A percentile compares a stretch with the other conserved stretches of the same genome.
phyloP scores from a whole-genome alignment of 2,113 vertebrate species.

The Cyprinodon tularosa region DNA sequence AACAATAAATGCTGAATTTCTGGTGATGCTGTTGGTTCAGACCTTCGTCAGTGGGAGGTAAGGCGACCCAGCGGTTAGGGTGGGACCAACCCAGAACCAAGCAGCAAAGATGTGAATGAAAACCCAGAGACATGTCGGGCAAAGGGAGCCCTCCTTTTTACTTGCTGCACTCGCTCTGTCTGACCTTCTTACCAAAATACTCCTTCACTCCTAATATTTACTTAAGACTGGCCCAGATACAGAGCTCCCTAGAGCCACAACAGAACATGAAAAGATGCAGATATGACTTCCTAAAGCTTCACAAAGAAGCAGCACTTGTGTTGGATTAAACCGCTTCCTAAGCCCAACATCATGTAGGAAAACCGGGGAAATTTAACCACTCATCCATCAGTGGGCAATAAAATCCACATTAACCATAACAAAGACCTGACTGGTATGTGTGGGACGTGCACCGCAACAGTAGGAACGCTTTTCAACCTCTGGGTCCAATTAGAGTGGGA shows the following conservation, averaged over 20 bases:
- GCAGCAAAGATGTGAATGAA: not conserved
- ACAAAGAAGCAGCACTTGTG: not conserved
- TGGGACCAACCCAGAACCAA: no score
- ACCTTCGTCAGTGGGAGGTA: no score
- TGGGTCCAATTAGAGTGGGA: constrained; percentile 23
- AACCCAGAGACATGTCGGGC: not conserved
- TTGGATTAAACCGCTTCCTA: no score
- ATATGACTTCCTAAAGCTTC: not conserved
- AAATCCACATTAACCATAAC: not conserved
- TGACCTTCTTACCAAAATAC: constrained; percentile 1
- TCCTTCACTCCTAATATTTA: not conserved
- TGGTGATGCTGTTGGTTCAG: not conserved
- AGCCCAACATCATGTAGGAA: no score
- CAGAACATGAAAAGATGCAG: not conserved
- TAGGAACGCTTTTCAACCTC: constrained; percentile 2
- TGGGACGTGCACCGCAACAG: constrained; percentile 18
- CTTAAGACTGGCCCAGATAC: not conserved
- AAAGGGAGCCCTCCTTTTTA: not conserved
- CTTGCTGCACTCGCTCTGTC: not conserved
- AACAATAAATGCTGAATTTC: not conserved
- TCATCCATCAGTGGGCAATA: not conserved
- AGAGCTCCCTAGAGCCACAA: not conserved
- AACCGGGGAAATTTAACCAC: not conserved
- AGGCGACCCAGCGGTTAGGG: no score
- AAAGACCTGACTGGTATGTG: constrained; percentile 9